Evolutionary conservation across 2,888 invertebrate species (phyloP), one percentile per base, ranked within the genome.

Genomic region (Adelognathus sp.): DNA sequence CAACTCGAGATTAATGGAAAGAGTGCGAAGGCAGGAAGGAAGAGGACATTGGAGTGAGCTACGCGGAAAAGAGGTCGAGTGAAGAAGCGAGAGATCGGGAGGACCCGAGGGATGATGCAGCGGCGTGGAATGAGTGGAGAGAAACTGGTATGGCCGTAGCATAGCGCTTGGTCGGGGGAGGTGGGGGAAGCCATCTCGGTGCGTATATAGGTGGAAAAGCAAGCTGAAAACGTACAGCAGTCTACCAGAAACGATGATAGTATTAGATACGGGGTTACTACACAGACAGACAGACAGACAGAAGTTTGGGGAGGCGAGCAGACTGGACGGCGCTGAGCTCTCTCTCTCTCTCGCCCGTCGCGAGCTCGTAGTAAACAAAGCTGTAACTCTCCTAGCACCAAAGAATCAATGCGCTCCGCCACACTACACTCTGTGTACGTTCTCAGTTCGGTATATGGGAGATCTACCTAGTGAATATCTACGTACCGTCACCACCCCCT

Each of bases 281-380:
- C 76, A 81, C 80, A n/a, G n/a, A n/a, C n/a, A n/a, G n/a, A n/a
- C n/a, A n/a, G n/a, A 81, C 81, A 83, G 84, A 82, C 79, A 63
- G 60, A 64, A 82, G 81, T 41, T 81, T 77, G 84, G n/a, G 87
- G 79, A 50, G 76, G 63, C 72, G 67, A 58, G 72, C 87, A 91
- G 91, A 91, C 91, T 91, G 90, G 90, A 88, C 89, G 91, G 90
- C 90, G 91, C 90, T 88, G 86, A 83, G 83, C 86, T 87, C n/a
- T n/a, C n/a, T n/a, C n/a, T n/a, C n/a, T n/a, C n/a, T n/a, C n/a
- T n/a, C n/a, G n/a, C n/a, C n/a, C 87, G 88, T 87, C 87, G 89
- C 85, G n/a, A n/a, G 83, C 81, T 82, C 82, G 88, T 86, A 88
- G 91, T 91, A 91, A 91, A 91, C 91, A 91, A 91, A 91, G 90